Conservation (phyloP, 2,113 vertebrate genomes). For the Motacilla alba region DNA sequence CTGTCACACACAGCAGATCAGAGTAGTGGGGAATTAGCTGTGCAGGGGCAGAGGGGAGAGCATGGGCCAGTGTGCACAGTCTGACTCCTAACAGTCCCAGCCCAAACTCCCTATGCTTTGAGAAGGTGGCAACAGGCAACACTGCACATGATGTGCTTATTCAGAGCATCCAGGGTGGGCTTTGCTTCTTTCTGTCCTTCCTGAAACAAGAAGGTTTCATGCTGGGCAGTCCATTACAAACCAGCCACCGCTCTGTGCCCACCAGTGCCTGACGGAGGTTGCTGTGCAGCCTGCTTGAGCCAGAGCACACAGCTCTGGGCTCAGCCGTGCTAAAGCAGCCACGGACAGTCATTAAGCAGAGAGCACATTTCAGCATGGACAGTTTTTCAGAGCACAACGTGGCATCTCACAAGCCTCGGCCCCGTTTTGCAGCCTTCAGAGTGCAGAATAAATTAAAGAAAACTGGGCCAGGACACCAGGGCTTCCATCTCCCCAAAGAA, state of each 20-base stretch:
- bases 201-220: background rate
- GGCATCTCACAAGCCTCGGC: conserved; percentile 58
- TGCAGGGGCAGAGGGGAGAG: background rate
- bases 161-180: background rate
- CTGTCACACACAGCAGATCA: background rate
- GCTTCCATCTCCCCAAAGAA: conserved; percentile 49
- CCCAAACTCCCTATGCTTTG: background rate
- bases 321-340: background rate
- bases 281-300: background rate
- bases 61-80: background rate
- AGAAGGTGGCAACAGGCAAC: background rate
- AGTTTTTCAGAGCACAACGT: conserved; percentile 13
- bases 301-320: background rate
- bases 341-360: background rate
- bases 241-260: background rate
- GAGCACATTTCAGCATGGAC: background rate
- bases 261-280: background rate
- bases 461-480: conserved; percentile 57
- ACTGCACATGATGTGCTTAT: background rate
- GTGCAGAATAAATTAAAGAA: conserved; percentile 65
- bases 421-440: conserved; percentile 56
- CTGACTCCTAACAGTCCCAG: background rate
- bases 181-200: background rate
- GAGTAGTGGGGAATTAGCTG: background rate
- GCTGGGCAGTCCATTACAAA: background rate